Base-by-base conservation (phyloP, 1,140 invertebrate species). In the Drosophila nannoptera region DNA sequence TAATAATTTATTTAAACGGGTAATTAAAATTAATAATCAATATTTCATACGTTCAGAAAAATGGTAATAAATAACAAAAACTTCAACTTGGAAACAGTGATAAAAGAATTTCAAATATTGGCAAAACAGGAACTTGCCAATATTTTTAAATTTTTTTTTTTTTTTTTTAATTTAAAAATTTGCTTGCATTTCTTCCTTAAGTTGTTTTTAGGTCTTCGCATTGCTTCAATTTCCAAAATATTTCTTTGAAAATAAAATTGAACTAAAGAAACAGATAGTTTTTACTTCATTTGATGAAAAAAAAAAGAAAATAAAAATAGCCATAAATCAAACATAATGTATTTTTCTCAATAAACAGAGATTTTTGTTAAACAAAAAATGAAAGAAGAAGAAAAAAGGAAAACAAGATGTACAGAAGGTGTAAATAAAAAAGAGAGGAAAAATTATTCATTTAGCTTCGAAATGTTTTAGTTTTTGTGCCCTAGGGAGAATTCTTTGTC, bases 401-500 rank as follows among this genome's bases (percentile, higher is more conserved):
- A 55, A 67, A 45, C 22, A 22, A 22, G 22, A 22, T 22, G 22
- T 22, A 22, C 22, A 22, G 22, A 1, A 3, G 22, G 22, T 2
- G 22, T 1, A 22, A 22, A 22, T 22, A 22, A 50, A 48, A 42
- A 22, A 76, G n/a, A 53, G 50, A 45, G 35, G 16, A 73, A 61
- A 55, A 67, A 45, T 56, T 32, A 29, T 59, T 60, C 48, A 54
- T 68, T 69, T 61, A 33, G 42, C 22, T 35, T 56, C 16, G 58
- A 52, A 55, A 43, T 70, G 45, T 64, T 64, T 63, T 60, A 60
- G 60, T 50, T 49, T 75, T 87, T 87, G 84, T 71, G 86, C 80
- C 84, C 84, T 84, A 74, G 80, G 80, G 84, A 87, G 84, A 87
- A 87, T 87, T 87, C 86, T 87, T 87, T 78, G 84, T 87, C 77